Percentiles rank a stretch among this genome's conserved stretches.
Conservation (phyloP, 2,113 vertebrate species). For the human region DNA sequence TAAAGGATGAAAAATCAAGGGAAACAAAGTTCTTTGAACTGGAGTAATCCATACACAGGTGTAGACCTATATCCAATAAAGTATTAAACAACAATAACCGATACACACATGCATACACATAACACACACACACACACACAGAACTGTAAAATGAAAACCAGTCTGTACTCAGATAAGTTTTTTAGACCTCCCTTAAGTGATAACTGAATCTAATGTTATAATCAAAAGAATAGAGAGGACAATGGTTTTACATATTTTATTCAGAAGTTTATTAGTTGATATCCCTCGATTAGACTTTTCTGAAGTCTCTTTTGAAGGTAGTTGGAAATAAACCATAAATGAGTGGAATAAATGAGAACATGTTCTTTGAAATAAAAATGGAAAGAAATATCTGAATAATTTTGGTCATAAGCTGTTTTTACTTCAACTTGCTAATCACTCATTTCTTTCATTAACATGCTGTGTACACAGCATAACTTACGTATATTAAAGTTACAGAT, state of each 20-base stretch:
- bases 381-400: background rate
- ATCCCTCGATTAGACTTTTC: background rate
- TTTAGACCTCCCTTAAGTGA: constrained; percentile 7
- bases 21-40: background rate
- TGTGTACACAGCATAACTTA: background rate
- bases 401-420: background rate
- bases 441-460: background rate
- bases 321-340: constrained; percentile 15
- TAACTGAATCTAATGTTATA: constrained; percentile 3
- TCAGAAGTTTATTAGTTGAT: background rate
- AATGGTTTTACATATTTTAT: background rate
- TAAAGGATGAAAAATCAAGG: background rate
- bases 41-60: background rate
- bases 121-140: background rate
- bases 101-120: background rate
- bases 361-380: background rate
- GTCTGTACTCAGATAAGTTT: background rate
- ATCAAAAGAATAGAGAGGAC: background rate
- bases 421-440: background rate
- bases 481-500: background rate
- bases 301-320: background rate
- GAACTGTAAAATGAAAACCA: background rate
- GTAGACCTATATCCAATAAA: background rate
- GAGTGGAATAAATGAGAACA: background rate
- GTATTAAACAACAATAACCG: background rate